Evolutionary conservation across 2,113 vertebrate species (phyloP), one percentile per base, ranked within the genome.

Genomic region (Paradisaea rubra): DNA sequence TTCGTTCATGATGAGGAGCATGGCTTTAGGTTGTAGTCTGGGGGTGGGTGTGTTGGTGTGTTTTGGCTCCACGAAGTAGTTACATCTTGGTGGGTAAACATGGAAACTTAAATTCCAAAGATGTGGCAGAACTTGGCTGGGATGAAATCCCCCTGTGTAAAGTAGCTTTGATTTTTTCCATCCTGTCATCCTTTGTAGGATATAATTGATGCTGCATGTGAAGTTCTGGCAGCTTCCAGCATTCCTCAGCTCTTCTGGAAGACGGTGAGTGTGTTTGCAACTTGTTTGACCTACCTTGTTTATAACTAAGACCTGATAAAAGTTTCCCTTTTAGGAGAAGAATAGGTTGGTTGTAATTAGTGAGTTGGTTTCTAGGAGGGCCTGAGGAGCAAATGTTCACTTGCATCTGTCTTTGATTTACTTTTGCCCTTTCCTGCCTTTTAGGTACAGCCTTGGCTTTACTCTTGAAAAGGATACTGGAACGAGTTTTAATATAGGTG

Each of bases 211-310:
- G 98, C 98, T 35, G 99, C 99, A 1, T 99, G 99, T 95, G 99
- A 99, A 94, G 99, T 99, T 53, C 97, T 99, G 49, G 98, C 98
- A 79, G 98, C 98, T 77, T 98, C 99, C 71, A 99, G 98, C 96
- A 98, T 99, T 95, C 98, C 99, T 24, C 99, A 99, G 93, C 97
- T 99, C 44, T 99, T 99, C 94, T 99, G 99, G 99, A 99, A 99
- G 97, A 98, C 99, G 22, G 99, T 99, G 94, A 98, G 99, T 95
- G 31, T 65, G 27, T 37, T 81, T 54, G 57, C 45, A 60, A 22
- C 17, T 60, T 44, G 49, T 81, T 86, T 78, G 63, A 50, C 61
- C 19, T 76, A 31, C 54, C 49, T 69, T 87, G 42, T 54, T 76
- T 71, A 2, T 50, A 88, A 30, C 19, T 63, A 31, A 47, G 64